Conservation (phyloP, 2,888 invertebrate species). For the Adela reaumurella region DNA sequence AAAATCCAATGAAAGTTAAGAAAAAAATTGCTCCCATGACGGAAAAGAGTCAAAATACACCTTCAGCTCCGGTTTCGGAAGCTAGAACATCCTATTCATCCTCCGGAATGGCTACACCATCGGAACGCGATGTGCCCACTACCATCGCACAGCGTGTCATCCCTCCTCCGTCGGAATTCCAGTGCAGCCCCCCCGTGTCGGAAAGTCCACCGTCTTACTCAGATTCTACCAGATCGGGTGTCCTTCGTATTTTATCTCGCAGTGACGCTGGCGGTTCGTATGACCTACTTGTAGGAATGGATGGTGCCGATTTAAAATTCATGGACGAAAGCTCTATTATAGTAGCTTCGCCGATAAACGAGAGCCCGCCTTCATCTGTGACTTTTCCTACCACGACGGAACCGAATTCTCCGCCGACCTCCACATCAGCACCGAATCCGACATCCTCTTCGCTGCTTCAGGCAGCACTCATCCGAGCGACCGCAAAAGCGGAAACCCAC, state of each 20-base stretch:
- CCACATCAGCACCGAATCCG: constrained; percentile 38
- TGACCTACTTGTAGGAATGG: constrained; percentile 74
- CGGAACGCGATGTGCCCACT: constrained; percentile 41
- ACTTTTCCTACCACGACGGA: constrained; percentile 59
- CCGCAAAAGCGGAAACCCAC: constrained; percentile 53
- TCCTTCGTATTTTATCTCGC: constrained; percentile 46
- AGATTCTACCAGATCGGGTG: constrained; percentile 52
- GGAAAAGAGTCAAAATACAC: constrained; percentile 24
- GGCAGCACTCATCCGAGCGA: constrained; percentile 69
- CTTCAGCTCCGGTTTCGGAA: constrained; percentile 29
- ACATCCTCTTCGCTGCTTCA: constrained; percentile 67
- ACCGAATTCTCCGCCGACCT: constrained; percentile 58
- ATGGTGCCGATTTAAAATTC: constrained; percentile 81
- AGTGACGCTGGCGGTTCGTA: constrained; percentile 62
- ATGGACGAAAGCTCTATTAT: constrained; percentile 91
- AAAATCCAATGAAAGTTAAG: constrained; percentile 33
- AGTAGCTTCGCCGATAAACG: constrained; percentile 73
- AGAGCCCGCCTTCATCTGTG: constrained; percentile 69
- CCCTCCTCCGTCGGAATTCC: constrained; percentile 71
- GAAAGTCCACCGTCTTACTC: constrained; percentile 60
- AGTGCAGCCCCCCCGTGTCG: constrained; percentile 63
- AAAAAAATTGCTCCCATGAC: constrained; percentile 23
- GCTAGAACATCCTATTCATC: constrained; percentile 37
- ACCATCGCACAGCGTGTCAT: constrained; percentile 66
- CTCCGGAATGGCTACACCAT: constrained; percentile 41